phyloP scores from a whole-genome alignment of 23 tunicate species.

The Trididemnum miniatum region DNA sequence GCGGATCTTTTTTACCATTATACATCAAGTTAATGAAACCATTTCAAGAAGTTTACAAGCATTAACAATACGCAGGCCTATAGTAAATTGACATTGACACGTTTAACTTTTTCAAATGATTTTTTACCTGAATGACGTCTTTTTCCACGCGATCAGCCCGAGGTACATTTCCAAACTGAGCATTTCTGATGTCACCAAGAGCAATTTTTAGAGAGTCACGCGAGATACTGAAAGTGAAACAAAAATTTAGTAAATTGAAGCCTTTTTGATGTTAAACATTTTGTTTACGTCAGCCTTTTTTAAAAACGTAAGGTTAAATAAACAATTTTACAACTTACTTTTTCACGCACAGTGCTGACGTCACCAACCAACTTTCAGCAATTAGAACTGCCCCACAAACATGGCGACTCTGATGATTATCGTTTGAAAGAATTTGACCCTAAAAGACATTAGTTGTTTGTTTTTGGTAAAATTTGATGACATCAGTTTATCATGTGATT shows the following conservation, averaged over 20 bases:
- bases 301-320: too few relatives aligned
- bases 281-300: too few relatives aligned
- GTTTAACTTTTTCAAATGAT: not conserved
- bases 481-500: not conserved
- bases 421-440: constrained; percentile 24
- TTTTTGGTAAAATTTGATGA: not conserved
- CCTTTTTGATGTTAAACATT: too few relatives aligned
- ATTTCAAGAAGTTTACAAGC: too few relatives aligned
- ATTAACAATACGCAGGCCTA: too few relatives aligned
- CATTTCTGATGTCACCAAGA: not conserved
- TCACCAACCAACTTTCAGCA: constrained; percentile 36
- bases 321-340: constrained; percentile 4
- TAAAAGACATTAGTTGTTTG: not conserved
- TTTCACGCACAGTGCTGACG: constrained; percentile 38
- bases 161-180: not conserved
- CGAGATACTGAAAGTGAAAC: not conserved
- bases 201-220: not conserved
- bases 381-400: constrained; percentile 41
- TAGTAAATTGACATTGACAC: too few relatives aligned
- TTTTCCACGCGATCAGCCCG: constrained; percentile 1
- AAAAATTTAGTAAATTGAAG: too few relatives aligned
- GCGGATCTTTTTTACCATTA: too few relatives aligned
- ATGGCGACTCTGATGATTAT: constrained; percentile 13
- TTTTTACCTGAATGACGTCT: not conserved
- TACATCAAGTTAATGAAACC: too few relatives aligned